A percentile compares a stretch with the other conserved stretches of the same genome.
These are phyloP conservation scores for Bovichtus diacanthus DNA, from an alignment of 2,797 vertebrate genomes.

Conservation along the genomic window DNA sequence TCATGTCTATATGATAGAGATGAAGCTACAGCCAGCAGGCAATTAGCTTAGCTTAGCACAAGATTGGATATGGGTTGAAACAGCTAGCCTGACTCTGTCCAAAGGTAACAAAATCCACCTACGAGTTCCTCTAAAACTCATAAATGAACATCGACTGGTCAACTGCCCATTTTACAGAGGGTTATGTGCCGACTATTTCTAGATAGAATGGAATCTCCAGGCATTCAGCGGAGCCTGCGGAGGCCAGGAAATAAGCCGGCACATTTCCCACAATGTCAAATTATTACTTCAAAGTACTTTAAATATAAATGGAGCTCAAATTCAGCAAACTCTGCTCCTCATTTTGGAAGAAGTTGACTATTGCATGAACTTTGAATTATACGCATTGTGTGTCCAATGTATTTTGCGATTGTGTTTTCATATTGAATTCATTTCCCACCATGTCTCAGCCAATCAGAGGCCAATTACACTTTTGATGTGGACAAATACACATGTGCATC, in stretches of 20 bases:
- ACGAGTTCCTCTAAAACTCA: neutral
- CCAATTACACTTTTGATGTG: neutral
- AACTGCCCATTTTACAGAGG: neutral
- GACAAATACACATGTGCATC: neutral
- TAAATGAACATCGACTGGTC: neutral
- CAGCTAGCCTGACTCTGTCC: neutral
- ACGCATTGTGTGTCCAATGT: neutral
- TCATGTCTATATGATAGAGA: neutral
- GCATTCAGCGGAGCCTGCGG: neutral
- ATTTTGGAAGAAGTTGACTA: neutral
- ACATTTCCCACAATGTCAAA: neutral
- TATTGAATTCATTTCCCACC: neutral
- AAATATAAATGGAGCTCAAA: neutral
- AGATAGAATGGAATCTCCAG: neutral
- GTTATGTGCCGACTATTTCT: neutral
- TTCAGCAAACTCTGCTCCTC: no score
- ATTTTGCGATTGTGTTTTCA: neutral
- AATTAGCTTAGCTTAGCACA: neutral
- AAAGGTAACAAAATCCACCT: neutral
- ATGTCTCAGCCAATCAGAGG: neutral
- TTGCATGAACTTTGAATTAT: neutral
- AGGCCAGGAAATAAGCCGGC: neutral
- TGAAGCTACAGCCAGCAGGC: no score
- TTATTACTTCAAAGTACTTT: neutral
- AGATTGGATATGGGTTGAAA: neutral